Evolutionary conservation across 2,888 invertebrate genomes (phyloP).

Genomic region (Nudaria mundana): DNA sequence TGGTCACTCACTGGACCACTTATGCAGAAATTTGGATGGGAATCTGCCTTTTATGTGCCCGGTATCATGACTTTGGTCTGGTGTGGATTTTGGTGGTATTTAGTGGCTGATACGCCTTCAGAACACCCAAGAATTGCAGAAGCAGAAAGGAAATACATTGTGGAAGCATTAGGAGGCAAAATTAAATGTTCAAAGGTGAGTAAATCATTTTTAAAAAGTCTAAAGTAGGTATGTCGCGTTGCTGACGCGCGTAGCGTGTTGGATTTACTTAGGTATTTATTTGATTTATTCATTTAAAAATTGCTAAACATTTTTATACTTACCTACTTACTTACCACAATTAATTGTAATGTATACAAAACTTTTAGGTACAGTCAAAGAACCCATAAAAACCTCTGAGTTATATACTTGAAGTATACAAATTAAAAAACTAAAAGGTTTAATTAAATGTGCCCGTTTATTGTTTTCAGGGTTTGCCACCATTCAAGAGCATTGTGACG

Average conservation of each 20-base stretch:
- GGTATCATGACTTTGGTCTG: conserved; percentile 79
- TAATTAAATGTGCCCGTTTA: not conserved
- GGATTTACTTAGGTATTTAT: conserved; percentile 8
- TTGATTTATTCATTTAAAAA: conserved; percentile 17
- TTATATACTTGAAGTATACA: not conserved
- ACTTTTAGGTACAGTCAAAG: conserved; percentile 2
- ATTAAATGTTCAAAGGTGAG: conserved; percentile 80
- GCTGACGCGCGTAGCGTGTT: no score
- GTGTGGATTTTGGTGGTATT: conserved; percentile 81
- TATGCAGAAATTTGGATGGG: conserved; percentile 84
- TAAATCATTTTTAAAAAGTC: no score
- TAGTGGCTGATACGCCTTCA: conserved; percentile 83
- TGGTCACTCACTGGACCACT: conserved; percentile 85
- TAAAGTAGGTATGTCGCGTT: conserved; percentile 6
- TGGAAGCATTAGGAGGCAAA: conserved; percentile 80
- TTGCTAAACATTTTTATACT: conserved; percentile 11
- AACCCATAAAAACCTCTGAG: not conserved
- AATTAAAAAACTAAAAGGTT: not conserved
- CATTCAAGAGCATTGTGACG: conserved; percentile 81
- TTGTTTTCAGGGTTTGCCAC: conserved; percentile 82
- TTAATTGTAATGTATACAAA: no score
- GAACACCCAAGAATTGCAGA: conserved; percentile 83
- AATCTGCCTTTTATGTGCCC: conserved; percentile 84
- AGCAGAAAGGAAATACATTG: conserved; percentile 83
- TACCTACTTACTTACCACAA: no score